These are phyloP conservation scores for Zaprionus ornatus DNA, from an alignment of 1,140 invertebrate genomes.

Conservation along the genomic window DNA sequence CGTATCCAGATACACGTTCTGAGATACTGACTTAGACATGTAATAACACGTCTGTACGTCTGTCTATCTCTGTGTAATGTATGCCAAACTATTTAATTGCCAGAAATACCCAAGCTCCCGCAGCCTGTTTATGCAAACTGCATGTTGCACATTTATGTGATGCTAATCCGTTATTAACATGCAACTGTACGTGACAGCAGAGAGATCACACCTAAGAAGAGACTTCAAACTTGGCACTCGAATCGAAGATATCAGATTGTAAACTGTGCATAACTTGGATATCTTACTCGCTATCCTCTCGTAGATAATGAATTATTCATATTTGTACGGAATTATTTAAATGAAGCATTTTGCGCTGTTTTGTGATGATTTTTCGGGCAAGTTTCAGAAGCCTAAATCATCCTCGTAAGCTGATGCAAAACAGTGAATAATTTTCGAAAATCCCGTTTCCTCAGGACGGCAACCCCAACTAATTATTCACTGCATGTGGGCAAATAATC, in stretches of 20 bases:
- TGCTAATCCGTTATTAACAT: conserved; percentile 57
- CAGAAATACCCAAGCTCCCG: conserved; percentile 15
- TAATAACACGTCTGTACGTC: conserved; percentile 11
- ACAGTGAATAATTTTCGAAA: neutral
- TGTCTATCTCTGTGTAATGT: conserved; percentile 15
- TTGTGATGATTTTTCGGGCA: too few species aligned
- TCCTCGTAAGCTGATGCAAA: neutral
- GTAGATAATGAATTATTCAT: too few species aligned
- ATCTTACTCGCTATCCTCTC: too few species aligned
- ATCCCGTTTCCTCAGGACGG: neutral
- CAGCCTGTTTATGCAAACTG: conserved; percentile 40
- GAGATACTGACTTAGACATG: conserved; percentile 2
- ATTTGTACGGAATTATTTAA: too few species aligned
- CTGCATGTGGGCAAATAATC: neutral
- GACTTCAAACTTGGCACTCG: neutral
- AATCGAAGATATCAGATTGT: too few species aligned
- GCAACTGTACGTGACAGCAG: conserved; percentile 38
- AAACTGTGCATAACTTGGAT: too few species aligned
- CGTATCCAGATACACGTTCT: neutral
- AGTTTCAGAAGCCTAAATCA: too few species aligned
- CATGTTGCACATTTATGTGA: conserved; percentile 14
- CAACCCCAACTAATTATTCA: neutral
- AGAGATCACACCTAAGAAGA: neutral
- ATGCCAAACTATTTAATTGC: conserved; percentile 38
- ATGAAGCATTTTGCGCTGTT: too few species aligned